A percentile compares a stretch with the other conserved stretches of the same genome.
Evolutionary conservation across 1,140 invertebrate genomes (phyloP).

Genomic region (Bicyclus anynana): DNA sequence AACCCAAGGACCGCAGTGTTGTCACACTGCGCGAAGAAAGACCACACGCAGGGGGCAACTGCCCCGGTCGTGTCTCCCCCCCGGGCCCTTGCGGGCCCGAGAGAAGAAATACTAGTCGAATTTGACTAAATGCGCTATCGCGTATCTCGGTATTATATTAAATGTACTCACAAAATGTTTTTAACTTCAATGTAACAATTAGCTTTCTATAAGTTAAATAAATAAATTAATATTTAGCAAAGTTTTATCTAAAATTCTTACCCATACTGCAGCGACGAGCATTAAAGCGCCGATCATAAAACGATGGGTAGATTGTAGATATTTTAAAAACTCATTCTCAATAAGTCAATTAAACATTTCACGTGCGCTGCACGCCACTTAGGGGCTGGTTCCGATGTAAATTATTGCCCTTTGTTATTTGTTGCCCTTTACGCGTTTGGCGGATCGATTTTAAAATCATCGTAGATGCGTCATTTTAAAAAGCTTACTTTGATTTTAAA

Average conservation of each 20-base stretch:
- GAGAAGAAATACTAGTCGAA: no score
- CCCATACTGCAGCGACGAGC: slow-evolving; percentile 4
- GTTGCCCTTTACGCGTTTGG: slow-evolving; percentile 43
- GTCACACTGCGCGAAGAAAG: no score
- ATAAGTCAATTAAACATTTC: slow-evolving; percentile 75
- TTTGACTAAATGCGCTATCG: no score
- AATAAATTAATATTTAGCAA: no score
- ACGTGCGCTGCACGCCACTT: slow-evolving; percentile 61
- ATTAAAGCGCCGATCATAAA: slow-evolving; percentile 31
- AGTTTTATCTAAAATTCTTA: neutral
- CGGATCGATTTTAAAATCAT: slow-evolving; percentile 12
- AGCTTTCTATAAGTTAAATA: no score
- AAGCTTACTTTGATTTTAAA: neutral
- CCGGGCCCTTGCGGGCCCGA: no score
- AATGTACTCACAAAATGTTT: no score
- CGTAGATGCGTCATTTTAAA: neutral
- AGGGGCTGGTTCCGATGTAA: slow-evolving; percentile 59
- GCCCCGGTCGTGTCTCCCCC: no score
- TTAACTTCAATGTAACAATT: no score
- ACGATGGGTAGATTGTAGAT: slow-evolving; percentile 50
- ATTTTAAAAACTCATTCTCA: slow-evolving; percentile 72
- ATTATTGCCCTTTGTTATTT: slow-evolving; percentile 68
- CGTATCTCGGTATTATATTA: no score
- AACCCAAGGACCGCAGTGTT: no score
- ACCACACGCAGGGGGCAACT: no score